Evolutionary conservation across 2,797 vertebrate genomes (phyloP).

Genomic region (Falco rusticolus): DNA sequence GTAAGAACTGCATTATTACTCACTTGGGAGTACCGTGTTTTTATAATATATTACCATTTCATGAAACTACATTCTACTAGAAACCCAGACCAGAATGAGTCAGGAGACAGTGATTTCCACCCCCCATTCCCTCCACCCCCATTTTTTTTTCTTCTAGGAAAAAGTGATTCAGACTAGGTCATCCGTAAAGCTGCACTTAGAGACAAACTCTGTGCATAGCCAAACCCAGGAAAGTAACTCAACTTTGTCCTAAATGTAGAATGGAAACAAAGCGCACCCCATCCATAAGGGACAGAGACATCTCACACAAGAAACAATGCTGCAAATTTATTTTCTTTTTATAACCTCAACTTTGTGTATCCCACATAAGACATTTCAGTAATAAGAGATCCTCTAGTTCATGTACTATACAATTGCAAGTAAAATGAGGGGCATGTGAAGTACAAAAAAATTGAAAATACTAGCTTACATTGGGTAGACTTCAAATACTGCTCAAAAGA

Average conservation of each 20-base stretch:
- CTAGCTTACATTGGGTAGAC: background rate
- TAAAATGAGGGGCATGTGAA: constrained; percentile 7
- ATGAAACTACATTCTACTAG: background rate
- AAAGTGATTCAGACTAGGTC: background rate
- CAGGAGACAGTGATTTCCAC: background rate
- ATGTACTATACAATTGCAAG: background rate
- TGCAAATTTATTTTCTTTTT: constrained; percentile 58
- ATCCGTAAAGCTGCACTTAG: background rate
- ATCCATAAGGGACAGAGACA: constrained; percentile 52
- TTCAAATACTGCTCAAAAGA: background rate
- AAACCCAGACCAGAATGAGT: background rate
- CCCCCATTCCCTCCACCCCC: no score
- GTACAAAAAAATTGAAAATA: background rate
- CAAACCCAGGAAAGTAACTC: background rate
- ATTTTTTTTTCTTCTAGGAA: background rate
- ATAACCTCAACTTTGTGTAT: constrained; percentile 46
- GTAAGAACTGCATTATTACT: background rate
- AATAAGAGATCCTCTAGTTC: constrained; percentile 2
- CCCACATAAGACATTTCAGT: constrained; percentile 24
- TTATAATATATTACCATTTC: background rate
- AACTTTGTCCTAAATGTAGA: background rate
- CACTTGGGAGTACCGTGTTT: background rate
- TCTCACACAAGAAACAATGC: constrained; percentile 41
- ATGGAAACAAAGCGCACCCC: background rate
- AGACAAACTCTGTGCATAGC: background rate